Conservation (phyloP, 2,888 invertebrate species). For the Polyommatus icarus region DNA sequence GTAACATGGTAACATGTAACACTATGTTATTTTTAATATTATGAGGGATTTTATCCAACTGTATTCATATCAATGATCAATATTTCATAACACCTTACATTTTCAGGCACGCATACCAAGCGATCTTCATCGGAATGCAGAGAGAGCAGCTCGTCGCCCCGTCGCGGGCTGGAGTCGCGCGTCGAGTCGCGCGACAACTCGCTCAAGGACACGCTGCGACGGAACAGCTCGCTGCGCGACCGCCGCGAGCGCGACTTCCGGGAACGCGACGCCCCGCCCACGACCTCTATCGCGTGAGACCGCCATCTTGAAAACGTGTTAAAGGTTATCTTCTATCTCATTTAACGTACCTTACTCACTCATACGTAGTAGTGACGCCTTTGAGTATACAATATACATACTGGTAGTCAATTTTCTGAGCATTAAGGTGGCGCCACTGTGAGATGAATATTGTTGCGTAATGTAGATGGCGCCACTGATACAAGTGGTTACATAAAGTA, state of each 20-base stretch:
- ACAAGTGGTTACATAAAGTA: not conserved
- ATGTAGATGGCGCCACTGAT: not conserved
- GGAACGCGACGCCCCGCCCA: slow-evolving; percentile 52
- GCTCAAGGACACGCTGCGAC: slow-evolving; percentile 63
- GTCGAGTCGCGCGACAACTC: slow-evolving; percentile 64
- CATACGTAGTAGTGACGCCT: not conserved
- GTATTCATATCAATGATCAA: not conserved
- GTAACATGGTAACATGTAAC: too few species aligned
- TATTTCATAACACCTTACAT: not conserved
- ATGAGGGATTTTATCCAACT: too few species aligned
- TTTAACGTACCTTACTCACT: slow-evolving; percentile 18
- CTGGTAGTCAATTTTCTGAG: not conserved
- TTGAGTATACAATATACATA: not conserved
- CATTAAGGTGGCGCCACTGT: not conserved
- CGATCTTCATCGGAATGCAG: slow-evolving; percentile 76
- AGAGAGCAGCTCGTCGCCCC: slow-evolving; percentile 63
- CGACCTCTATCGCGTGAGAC: slow-evolving; percentile 65
- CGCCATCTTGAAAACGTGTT: slow-evolving; percentile 38
- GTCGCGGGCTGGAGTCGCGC: slow-evolving; percentile 64
- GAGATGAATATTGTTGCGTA: not conserved
- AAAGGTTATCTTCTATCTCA: slow-evolving; percentile 36
- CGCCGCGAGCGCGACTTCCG: slow-evolving; percentile 53
- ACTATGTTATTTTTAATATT: too few species aligned
- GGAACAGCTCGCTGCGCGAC: slow-evolving; percentile 70
- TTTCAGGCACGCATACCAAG: slow-evolving; percentile 68